A percentile compares a stretch with the other conserved stretches of the same genome.
phyloP scores from a whole-genome alignment of 2,888 invertebrate species.

The Metallyticus violacea region DNA sequence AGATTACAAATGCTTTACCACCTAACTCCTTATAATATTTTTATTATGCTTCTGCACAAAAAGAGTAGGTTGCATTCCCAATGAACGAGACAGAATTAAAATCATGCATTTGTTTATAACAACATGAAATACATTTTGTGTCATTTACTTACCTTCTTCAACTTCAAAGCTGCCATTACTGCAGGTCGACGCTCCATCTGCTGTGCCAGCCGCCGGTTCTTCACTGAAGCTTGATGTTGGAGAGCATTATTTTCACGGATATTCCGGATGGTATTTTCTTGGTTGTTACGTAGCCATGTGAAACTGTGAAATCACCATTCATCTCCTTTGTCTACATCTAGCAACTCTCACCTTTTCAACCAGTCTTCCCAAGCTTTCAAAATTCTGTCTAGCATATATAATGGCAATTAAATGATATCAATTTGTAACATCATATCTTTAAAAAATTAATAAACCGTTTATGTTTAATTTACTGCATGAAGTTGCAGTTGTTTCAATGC shows the following conservation, averaged over 20 bases:
- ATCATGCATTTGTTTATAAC: too few relatives aligned
- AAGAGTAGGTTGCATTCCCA: too few relatives aligned
- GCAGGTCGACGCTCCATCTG: conserved; percentile 52
- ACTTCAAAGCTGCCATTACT: conserved; percentile 46
- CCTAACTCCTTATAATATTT: too few relatives aligned
- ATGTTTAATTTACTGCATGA: background rate
- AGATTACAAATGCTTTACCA: too few relatives aligned
- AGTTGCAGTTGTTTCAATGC: background rate
- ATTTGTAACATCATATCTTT: background rate
- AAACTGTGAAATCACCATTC: conserved; percentile 29
- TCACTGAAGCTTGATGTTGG: conserved; percentile 41
- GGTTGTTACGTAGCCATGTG: conserved; percentile 30
- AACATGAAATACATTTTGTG: background rate
- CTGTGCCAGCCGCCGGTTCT: conserved; percentile 49
- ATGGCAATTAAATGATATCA: background rate
- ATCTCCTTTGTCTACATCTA: background rate
- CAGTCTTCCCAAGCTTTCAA: conserved; percentile 6
- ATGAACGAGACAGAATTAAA: too few relatives aligned
- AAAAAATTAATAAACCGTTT: background rate
- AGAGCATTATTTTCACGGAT: conserved; percentile 35
- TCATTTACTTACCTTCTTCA: conserved; percentile 43
- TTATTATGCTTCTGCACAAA: too few relatives aligned
- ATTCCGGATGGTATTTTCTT: conserved; percentile 23
- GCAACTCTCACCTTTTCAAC: conserved; percentile 15
- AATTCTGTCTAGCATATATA: background rate